Evolutionary conservation across 1,140 invertebrate species (phyloP).

Genomic region (Campoletis sonorensis): DNA sequence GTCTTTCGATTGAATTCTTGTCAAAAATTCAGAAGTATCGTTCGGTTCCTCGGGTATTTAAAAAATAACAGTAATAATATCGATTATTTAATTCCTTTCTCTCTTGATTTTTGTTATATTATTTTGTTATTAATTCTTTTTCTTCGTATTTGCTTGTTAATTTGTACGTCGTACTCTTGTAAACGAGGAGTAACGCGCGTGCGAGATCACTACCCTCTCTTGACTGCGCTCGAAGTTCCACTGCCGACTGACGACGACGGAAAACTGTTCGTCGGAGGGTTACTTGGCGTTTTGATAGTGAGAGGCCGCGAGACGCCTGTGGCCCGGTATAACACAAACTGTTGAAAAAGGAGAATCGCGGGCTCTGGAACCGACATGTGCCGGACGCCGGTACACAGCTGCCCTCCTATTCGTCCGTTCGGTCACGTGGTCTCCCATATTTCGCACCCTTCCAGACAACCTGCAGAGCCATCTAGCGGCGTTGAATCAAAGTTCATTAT

Average conservation of each 20-base stretch:
- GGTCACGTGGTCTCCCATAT: conserved; percentile 63
- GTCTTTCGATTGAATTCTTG: too few species aligned
- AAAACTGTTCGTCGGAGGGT: conserved; percentile 54
- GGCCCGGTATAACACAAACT: background rate
- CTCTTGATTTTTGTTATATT: background rate
- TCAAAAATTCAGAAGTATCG: too few species aligned
- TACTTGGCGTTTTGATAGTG: too few species aligned
- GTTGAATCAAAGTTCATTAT: too few species aligned
- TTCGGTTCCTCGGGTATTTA: too few species aligned
- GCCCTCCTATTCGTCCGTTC: conserved; percentile 56
- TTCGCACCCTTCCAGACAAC: conserved; percentile 50
- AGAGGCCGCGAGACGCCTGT: too few species aligned
- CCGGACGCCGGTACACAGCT: conserved; percentile 67
- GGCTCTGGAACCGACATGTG: conserved; percentile 64
- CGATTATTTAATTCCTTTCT: background rate
- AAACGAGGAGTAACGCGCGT: conserved; percentile 61
- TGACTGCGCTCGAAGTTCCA: conserved; percentile 62
- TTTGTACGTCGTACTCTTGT: background rate
- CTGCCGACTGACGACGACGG: conserved; percentile 71
- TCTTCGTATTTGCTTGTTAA: background rate
- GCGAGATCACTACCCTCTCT: conserved; percentile 65
- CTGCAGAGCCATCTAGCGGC: too few species aligned
- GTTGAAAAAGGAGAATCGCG: background rate
- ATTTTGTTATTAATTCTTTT: conserved; percentile 6
- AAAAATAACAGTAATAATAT: too few species aligned